Evolutionary conservation across 2,797 vertebrate genomes (phyloP), one percentile per base, ranked within the genome.

Genomic region (Poeciliopsis paucimaculata): DNA sequence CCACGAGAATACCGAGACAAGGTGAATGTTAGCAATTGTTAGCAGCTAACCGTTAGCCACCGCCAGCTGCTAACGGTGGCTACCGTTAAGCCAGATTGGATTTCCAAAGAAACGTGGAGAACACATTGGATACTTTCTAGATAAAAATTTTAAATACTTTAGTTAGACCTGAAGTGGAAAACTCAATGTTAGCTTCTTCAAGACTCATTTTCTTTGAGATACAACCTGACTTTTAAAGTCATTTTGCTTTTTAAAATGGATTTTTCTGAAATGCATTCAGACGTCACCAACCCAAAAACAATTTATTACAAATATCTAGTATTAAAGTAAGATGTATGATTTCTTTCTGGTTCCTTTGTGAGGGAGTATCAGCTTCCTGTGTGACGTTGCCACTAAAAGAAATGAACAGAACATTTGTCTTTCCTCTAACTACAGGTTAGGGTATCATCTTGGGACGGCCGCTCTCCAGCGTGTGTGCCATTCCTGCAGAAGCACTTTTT

Each of bases 401-500:
- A 77, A 76, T 49, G 73, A 73, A 34, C 64, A 80, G 75, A 76
- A 70, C 39, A 45, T 79, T 72, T 87, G 68, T 80, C 78, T 84
- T 76, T 86, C 82, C 74, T 41, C 73, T 92, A 87, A 81, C 87
- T 57, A 79, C 82, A 92, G 91, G 92, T 94, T 95, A 96, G 94
- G 93, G 95, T 96, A 94, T 94, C 93, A 93, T 96, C 94, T 93
- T 92, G 88, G 94, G 95, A 92, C 89, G 95, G 94, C 95, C 93
- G 92, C 92, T 86, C 89, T 91, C 89, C 83, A 80, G 82, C 68
- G 71, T 83, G 71, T 83, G 82, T 28, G 43, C 78, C 87, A 68
- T 89, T 93, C 88, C 93, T 80, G 75, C 86, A 91, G 90, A 90
- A 91, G 89, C 89, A 90, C 90, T 91, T 92, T 91, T 55, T 89